phyloP scores from a whole-genome alignment of 2,113 vertebrate species.

The Oceanites oceanicus region DNA sequence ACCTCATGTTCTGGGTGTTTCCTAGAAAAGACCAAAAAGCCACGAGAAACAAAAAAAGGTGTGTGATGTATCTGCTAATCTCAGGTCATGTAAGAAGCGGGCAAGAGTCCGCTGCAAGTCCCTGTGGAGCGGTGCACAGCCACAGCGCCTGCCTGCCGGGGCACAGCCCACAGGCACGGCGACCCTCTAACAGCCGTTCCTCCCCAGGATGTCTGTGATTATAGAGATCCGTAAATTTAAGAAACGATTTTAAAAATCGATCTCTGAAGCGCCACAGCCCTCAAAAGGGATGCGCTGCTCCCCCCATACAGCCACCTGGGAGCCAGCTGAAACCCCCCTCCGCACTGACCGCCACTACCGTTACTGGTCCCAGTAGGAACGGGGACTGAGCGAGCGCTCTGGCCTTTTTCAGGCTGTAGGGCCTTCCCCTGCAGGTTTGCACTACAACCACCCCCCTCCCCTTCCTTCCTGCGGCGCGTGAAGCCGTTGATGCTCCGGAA shows the following conservation, averaged over 20 bases:
- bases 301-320: neutral
- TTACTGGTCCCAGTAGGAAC: rapidly evolving
- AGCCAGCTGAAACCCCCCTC: neutral
- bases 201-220: neutral
- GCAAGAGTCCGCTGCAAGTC: neutral
- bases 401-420: neutral
- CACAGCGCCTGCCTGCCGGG: rapidly evolving
- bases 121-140: rapidly evolving
- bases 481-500: neutral
- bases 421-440: neutral
- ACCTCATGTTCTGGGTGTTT: neutral
- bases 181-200: neutral
- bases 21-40: neutral
- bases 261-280: neutral
- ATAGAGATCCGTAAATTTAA: neutral
- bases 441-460: neutral
- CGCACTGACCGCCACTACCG: rapidly evolving
- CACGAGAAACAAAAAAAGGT: neutral
- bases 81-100: rapidly evolving
- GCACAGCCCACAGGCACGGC: neutral
- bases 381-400: neutral
- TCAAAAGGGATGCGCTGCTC: neutral
- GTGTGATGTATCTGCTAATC: neutral
- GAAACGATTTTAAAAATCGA: rapidly evolving
- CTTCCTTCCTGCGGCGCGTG: neutral